Conservation (phyloP, 53 echinoderm and acorn worm species). For the Crossaster papposus region DNA sequence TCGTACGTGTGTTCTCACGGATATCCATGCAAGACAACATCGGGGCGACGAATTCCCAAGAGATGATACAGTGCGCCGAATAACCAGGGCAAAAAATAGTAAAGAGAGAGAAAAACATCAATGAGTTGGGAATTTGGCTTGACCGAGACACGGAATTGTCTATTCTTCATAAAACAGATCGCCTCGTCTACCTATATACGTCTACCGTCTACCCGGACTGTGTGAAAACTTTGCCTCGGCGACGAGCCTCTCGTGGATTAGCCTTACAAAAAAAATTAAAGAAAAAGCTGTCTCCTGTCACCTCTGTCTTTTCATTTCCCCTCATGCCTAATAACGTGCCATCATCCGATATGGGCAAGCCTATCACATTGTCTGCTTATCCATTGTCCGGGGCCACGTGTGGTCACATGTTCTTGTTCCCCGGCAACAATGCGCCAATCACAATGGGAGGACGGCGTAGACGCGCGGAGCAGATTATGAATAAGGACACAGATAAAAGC, state of each 20-base stretch:
- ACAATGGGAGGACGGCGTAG: constrained; percentile 44
- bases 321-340: background rate
- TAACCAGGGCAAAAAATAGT: background rate
- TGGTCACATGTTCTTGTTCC: constrained; percentile 49
- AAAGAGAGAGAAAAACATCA: constrained; percentile 18
- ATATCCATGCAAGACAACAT: constrained; percentile 31
- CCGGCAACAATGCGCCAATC: constrained; percentile 39
- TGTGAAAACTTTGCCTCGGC: constrained; percentile 9
- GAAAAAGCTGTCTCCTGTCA: background rate
- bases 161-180: constrained; percentile 4
- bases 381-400: constrained; percentile 59
- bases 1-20: constrained; percentile 33
- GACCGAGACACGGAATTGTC: constrained; percentile 8
- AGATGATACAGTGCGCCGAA: background rate
- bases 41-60: constrained; percentile 10
- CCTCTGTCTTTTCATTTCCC: background rate
- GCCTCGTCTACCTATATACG: background rate
- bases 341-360: constrained; percentile 33
- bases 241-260: constrained; percentile 9
- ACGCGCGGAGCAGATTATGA: constrained; percentile 48
- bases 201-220: background rate
- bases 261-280: background rate
- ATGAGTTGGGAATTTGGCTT: constrained; percentile 9
- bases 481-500: constrained; percentile 53
- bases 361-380: constrained; percentile 44